Conservation (phyloP, 2,797 vertebrate genomes). For the Sebastes itinus region DNA sequence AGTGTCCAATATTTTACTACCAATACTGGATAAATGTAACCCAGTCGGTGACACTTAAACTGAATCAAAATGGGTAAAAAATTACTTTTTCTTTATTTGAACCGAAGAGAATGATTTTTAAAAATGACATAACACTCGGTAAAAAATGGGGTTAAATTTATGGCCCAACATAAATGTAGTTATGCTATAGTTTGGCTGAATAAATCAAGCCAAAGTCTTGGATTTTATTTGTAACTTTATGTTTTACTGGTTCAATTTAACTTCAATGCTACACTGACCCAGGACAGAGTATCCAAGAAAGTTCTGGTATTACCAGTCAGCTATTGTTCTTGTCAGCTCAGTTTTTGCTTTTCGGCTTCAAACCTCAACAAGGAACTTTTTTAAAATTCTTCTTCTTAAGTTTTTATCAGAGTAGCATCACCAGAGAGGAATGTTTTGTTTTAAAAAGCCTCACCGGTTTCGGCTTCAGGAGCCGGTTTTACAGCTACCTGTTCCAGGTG, state of each 20-base stretch:
- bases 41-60: too few species aligned
- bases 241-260: too few species aligned
- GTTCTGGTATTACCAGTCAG: too few species aligned
- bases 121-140: background rate
- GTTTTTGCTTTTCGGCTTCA: background rate
- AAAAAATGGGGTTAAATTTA: background rate
- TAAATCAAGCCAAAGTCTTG: background rate
- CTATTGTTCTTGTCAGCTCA: too few species aligned
- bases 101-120: background rate
- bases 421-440: slow-evolving; percentile 37
- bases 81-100: background rate
- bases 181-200: background rate
- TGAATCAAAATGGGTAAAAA: background rate
- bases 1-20: background rate
- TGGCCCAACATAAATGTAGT: background rate
- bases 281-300: too few species aligned
- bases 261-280: too few species aligned
- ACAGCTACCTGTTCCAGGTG: slow-evolving; percentile 20
- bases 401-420: background rate
- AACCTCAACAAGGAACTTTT: background rate
- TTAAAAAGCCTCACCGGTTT: background rate
- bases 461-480: slow-evolving; percentile 35
- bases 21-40: too few species aligned
- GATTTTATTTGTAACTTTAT: too few species aligned
- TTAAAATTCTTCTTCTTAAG: background rate